Evolutionary conservation across 2,797 vertebrate genomes (phyloP).

Genomic region (Oophaga sylvatica): DNA sequence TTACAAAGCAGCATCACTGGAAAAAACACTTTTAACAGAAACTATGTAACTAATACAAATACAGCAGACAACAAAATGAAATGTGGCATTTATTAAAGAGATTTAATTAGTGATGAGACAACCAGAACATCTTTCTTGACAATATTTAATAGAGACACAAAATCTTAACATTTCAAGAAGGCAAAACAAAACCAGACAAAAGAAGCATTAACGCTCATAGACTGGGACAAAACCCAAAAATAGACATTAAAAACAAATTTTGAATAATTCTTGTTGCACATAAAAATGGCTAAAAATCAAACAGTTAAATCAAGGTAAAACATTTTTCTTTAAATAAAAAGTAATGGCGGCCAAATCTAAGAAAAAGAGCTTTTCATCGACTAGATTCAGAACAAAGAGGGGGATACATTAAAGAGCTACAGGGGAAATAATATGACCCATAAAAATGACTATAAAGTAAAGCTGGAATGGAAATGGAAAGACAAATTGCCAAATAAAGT

Average conservation of each 20-base stretch:
- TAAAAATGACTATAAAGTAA: conserved; percentile 16
- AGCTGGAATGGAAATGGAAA: neutral
- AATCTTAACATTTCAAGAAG: neutral
- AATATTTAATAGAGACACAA: neutral
- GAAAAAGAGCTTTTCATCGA: conserved; percentile 1
- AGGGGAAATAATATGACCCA: conserved; percentile 13
- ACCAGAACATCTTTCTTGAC: neutral
- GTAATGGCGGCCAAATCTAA: neutral
- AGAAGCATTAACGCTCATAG: neutral
- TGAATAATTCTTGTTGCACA: conserved; percentile 1
- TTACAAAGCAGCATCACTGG: neutral
- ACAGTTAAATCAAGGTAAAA: conserved; percentile 8
- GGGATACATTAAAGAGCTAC: neutral
- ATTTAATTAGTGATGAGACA: conserved; percentile 5
- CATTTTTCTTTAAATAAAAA: neutral
- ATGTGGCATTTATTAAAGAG: neutral
- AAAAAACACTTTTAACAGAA: neutral
- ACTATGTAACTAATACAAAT: neutral
- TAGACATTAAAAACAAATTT: conserved; percentile 14
- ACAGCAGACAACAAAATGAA: neutral
- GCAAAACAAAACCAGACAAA: neutral
- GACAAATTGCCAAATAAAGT: conserved; percentile 20
- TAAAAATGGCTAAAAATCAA: conserved; percentile 7
- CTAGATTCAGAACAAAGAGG: neutral
- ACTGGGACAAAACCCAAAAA: conserved; percentile 3